These are phyloP conservation scores for Rambutsinella grinnellia DNA, from an alignment of 2,888 invertebrate genomes.

Conservation along the genomic window DNA sequence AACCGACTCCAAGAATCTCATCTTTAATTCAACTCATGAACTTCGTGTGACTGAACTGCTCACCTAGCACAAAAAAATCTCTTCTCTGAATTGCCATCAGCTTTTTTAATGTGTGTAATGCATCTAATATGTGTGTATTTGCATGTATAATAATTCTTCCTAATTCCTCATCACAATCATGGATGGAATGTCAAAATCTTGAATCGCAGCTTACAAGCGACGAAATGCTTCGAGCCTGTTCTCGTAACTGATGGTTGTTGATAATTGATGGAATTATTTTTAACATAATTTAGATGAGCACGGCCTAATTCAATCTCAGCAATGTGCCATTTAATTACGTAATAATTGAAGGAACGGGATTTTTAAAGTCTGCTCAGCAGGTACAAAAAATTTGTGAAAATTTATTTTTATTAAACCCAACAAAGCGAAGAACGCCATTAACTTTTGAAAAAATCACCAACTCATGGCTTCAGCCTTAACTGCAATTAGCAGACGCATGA, in stretches of 20 bases:
- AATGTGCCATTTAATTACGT: neutral
- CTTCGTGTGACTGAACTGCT: neutral
- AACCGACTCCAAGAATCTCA: neutral
- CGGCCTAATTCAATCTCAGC: neutral
- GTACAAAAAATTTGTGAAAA: neutral
- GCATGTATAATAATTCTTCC: neutral
- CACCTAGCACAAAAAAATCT: neutral
- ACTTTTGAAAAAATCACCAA: neutral
- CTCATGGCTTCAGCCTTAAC: neutral
- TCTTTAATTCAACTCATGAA: constrained; percentile 21
- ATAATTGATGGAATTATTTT: neutral
- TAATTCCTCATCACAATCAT: neutral
- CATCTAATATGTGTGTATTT: neutral
- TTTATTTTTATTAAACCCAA: neutral
- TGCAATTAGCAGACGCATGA: neutral
- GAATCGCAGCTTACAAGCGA: neutral
- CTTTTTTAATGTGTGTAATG: neutral
- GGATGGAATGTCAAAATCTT: neutral
- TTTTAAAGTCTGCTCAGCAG: neutral
- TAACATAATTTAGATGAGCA: neutral
- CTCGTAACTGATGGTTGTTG: neutral
- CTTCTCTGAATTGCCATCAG: neutral
- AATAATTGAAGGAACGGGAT: neutral
- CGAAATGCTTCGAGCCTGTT: neutral
- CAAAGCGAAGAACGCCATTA: neutral